A percentile compares a stretch with the other conserved stretches of the same genome.
Conservation (phyloP, 2,113 vertebrate species). For the Phylloscopus trochilus region DNA sequence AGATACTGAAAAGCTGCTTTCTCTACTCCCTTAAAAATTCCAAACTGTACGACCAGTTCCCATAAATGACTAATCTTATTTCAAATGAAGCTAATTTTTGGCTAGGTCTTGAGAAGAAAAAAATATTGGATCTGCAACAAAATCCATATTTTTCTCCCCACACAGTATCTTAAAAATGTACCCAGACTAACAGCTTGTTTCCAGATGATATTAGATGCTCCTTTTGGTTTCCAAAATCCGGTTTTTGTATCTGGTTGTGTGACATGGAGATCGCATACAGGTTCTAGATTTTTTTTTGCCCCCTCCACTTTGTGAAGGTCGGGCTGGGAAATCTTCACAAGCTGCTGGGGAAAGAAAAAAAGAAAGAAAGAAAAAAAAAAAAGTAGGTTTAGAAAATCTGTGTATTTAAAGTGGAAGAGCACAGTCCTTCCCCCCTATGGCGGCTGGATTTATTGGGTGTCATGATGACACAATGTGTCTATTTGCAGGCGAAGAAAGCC, state of each 20-base stretch:
- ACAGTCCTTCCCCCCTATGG: constrained; percentile 30
- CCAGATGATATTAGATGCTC: constrained; percentile 56
- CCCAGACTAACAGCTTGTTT: constrained; percentile 61
- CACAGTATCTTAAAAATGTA: constrained; percentile 46
- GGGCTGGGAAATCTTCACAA: not conserved
- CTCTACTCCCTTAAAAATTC: constrained; percentile 41
- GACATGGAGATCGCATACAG: fast-evolving
- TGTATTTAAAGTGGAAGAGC: not conserved
- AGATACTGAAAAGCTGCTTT: constrained; percentile 38
- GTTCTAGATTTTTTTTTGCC: not conserved
- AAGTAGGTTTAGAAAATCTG: not conserved
- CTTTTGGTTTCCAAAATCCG: not conserved
- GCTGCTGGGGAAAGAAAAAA: not conserved
- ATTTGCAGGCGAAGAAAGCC: constrained; percentile 58
- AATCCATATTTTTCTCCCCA: constrained; percentile 34
- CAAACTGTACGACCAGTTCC: constrained; percentile 31
- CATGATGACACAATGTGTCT: constrained; percentile 63
- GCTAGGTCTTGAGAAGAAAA: constrained; percentile 34
- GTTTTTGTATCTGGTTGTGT: not conserved
- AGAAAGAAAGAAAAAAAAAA: fast-evolving
- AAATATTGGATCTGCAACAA: constrained; percentile 42
- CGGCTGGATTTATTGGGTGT: constrained; percentile 66
- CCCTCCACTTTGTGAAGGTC: not conserved
- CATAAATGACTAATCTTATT: constrained; percentile 63
- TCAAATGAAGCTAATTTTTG: constrained; percentile 64